Conservation (phyloP, 1,140 invertebrate genomes). For the Drosophila takahashii region DNA sequence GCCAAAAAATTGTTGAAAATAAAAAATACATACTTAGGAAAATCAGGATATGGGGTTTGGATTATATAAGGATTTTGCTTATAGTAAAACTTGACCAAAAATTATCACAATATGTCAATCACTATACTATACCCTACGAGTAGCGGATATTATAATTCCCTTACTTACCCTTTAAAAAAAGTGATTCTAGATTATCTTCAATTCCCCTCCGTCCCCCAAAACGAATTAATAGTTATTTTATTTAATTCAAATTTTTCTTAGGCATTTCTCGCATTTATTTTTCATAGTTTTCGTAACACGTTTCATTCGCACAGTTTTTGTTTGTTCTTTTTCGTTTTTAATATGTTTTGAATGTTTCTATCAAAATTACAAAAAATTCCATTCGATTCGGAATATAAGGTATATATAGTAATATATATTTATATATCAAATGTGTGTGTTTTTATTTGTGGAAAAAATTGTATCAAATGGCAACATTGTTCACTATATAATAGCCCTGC, state of each 20-base stretch:
- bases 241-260: slow-evolving; percentile 46
- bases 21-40: no score
- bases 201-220: not conserved
- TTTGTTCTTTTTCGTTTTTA: slow-evolving; percentile 39
- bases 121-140: no score
- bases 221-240: not conserved
- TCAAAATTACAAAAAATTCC: slow-evolving; percentile 82
- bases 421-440: slow-evolving; percentile 75
- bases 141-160: no score
- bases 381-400: slow-evolving; percentile 77
- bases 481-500: slow-evolving; percentile 79
- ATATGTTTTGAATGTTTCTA: slow-evolving; percentile 76
- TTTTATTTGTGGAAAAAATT: slow-evolving; percentile 72
- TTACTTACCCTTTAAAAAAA: no score
- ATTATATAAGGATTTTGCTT: no score
- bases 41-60: no score
- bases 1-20: no score
- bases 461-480: slow-evolving; percentile 82
- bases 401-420: slow-evolving; percentile 68
- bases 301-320: slow-evolving; percentile 51
- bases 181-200: not conserved
- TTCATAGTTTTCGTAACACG: slow-evolving; percentile 57
- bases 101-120: no score
- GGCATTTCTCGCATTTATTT: slow-evolving; percentile 75
- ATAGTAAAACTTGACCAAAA: no score